Conservation (phyloP, 2,888 invertebrate genomes). For the Metallyticus violacea region DNA sequence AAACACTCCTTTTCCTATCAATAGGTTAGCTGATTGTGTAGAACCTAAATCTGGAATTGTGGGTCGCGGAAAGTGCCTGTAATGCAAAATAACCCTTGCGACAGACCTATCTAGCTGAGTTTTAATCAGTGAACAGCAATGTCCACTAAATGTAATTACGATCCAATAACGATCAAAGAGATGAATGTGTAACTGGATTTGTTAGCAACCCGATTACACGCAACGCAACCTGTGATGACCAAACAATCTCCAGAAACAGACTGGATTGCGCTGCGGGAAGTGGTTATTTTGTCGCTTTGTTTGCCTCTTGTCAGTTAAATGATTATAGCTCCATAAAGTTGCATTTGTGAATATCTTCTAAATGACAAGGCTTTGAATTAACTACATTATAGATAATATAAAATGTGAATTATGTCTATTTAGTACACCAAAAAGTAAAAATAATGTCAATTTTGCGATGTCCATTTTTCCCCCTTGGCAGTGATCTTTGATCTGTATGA, state of each 20-base stretch:
- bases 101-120: not conserved
- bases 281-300: not conserved
- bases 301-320: not conserved
- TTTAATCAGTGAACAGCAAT: not conserved
- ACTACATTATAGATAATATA: too few relatives aligned
- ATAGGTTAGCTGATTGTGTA: not conserved
- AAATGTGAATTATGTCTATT: too few relatives aligned
- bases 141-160: not conserved
- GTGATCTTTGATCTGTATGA: too few relatives aligned
- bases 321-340: not conserved
- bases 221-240: not conserved
- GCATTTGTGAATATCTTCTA: not conserved
- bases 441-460: too few relatives aligned
- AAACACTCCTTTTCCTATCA: too few relatives aligned
- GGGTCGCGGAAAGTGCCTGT: not conserved
- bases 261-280: not conserved
- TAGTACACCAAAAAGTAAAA: too few relatives aligned
- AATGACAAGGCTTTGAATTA: not conserved
- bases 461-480: too few relatives aligned
- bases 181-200: not conserved
- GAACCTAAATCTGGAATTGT: not conserved
- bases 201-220: not conserved
- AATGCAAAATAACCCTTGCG: not conserved
- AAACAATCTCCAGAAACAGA: not conserved
- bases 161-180: not conserved